phyloP scores from a whole-genome alignment of 2,888 invertebrate species.

The Ennomos quercinarius region DNA sequence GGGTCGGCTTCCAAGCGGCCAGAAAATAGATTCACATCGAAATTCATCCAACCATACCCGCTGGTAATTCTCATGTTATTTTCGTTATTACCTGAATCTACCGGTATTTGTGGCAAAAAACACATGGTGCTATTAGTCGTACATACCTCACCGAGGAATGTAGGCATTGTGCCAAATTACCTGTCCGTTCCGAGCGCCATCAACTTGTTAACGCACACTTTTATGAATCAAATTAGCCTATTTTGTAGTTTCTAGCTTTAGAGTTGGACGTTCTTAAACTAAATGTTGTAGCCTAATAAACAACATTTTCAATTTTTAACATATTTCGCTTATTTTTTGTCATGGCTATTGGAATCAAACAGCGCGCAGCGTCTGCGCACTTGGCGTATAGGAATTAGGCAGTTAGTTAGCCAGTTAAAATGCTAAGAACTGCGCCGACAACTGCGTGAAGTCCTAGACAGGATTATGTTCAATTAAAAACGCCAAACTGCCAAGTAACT shows the following conservation, averaged over 20 bases:
- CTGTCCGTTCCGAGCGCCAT: slow-evolving; percentile 54
- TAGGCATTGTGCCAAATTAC: slow-evolving; percentile 74
- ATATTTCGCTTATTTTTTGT: slow-evolving; percentile 3
- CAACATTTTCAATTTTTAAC: background rate
- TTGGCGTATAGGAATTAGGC: slow-evolving; percentile 43
- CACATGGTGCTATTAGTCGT: slow-evolving; percentile 60
- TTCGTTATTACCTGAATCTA: slow-evolving; percentile 64
- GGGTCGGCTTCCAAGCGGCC: slow-evolving; percentile 7
- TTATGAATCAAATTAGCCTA: slow-evolving; percentile 63
- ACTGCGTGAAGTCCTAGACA: slow-evolving; percentile 42
- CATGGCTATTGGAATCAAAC: slow-evolving; percentile 49
- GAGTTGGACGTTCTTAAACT: background rate
- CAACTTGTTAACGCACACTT: slow-evolving; percentile 58
- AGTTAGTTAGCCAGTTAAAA: slow-evolving; percentile 59
- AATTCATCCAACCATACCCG: slow-evolving; percentile 11
- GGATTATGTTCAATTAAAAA: slow-evolving; percentile 30
- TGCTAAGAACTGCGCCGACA: slow-evolving; percentile 28
- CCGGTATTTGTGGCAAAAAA: slow-evolving; percentile 55
- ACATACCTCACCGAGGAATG: slow-evolving; percentile 65
- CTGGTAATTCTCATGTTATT: slow-evolving; percentile 53
- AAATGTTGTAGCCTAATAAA: background rate
- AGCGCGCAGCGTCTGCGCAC: slow-evolving; percentile 49
- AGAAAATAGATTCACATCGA: slow-evolving; percentile 20
- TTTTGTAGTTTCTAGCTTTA: slow-evolving; percentile 44
- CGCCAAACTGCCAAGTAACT: no score